Evolutionary conservation across 2,113 vertebrate genomes (phyloP), one percentile per base, ranked within the genome.

Genomic region (Megaleporinus macrocephalus): DNA sequence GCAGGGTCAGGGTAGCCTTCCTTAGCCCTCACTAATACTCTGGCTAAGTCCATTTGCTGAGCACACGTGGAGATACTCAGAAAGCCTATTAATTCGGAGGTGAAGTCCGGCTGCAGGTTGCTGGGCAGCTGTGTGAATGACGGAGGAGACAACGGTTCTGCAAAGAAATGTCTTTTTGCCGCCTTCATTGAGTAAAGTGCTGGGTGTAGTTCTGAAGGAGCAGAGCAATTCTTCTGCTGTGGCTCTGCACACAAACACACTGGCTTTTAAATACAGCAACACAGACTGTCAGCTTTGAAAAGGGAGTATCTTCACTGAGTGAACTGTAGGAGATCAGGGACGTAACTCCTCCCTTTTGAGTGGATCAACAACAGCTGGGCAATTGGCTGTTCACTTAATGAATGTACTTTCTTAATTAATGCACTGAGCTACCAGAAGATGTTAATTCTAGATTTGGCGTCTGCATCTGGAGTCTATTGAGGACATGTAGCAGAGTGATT

Each of bases 51-150:
- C 24, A 69, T 69, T 73, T 51, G 22, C 55, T n/a, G 4, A 73
- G 78, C 57, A 44, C 78, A 73, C 57, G 22, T 47, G 44, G 26
- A 47, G 55, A 41, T 26, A 18, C 49, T 41, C 41, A 15, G 15
- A 73, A 72, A 80, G 57, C 78, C 33, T 72, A 79, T 73, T 80
- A 80, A 47, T 63, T 26, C 53, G 20, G 29, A 53, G 69, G 33
- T 72, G 55, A 49, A 72, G 24, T 30, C 51, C 7, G 41, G 15
- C 13, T 47, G 16, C 12, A 59, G 72, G 27, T 14, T 57, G 27
- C 20, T n/a, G 73, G 3, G 5, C 29, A 59, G 29, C 18, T 30
- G 53, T 75, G 66, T 70, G 66, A 44, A 70, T 14, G 36, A 11
- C 22, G 65, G 36, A 36, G n/a, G 29, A 36, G 29, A 22, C 6